Evolutionary conservation across 2,888 invertebrate species (phyloP).

Genomic region (Tiphia femorata): DNA sequence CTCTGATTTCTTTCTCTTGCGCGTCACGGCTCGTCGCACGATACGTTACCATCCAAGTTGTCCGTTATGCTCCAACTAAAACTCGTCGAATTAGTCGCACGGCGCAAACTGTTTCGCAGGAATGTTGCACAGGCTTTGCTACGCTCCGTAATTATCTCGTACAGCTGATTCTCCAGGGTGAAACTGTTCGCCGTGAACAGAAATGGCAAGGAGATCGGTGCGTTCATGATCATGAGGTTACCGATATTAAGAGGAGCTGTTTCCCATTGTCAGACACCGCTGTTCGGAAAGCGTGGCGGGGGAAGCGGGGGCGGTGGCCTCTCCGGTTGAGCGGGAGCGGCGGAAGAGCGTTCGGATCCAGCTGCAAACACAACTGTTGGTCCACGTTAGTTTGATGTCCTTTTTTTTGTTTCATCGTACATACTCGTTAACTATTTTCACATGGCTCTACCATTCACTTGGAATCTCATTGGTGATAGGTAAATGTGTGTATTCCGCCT

Average conservation of each 20-base stretch:
- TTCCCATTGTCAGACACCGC: constrained; percentile 87
- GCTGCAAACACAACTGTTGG: constrained; percentile 72
- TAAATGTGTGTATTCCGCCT: too few species aligned
- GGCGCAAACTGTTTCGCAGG: constrained; percentile 75
- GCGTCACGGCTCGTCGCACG: constrained; percentile 17
- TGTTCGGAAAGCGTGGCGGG: constrained; percentile 83
- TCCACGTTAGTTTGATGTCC: constrained; percentile 36
- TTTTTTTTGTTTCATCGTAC: neutral
- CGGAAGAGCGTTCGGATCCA: constrained; percentile 91
- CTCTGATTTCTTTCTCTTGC: constrained; percentile 3
- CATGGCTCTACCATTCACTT: too few species aligned
- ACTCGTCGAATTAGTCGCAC: constrained; percentile 41
- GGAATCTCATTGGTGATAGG: too few species aligned
- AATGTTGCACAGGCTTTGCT: constrained; percentile 79
- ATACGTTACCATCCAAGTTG: constrained; percentile 24
- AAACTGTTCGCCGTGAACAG: constrained; percentile 58
- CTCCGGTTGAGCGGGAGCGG: constrained; percentile 79
- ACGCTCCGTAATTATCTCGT: constrained; percentile 70
- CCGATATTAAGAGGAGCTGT: constrained; percentile 71
- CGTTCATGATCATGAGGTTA: constrained; percentile 68
- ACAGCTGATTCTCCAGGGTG: constrained; percentile 57
- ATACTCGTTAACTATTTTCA: neutral
- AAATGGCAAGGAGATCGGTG: constrained; percentile 65
- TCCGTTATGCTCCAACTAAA: constrained; percentile 32
- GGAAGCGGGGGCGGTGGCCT: constrained; percentile 87